Evolutionary conservation across 2,888 invertebrate species (phyloP).

Genomic region (Temnothorax ravouxi): DNA sequence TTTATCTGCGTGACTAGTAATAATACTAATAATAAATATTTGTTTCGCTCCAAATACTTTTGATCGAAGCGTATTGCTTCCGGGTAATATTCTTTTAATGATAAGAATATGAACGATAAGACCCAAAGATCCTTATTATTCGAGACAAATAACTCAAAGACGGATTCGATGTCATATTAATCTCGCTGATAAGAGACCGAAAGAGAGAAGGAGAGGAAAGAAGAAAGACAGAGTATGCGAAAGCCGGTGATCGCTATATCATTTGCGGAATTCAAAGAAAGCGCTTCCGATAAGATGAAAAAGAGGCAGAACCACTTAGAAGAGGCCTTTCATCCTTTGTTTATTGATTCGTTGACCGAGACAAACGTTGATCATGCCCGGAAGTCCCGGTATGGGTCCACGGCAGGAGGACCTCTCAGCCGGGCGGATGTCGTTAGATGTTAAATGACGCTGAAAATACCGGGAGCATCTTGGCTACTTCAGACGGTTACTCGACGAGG

Average conservation of each 20-base stretch:
- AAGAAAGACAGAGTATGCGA: background rate
- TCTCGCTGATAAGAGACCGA: background rate
- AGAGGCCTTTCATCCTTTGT: constrained; percentile 46
- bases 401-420: constrained; percentile 42
- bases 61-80: background rate
- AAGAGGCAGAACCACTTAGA: constrained; percentile 18
- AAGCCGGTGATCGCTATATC: constrained; percentile 29
- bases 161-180: constrained; percentile 20
- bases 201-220: background rate
- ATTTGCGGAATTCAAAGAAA: constrained; percentile 47
- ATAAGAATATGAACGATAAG: background rate
- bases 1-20: background rate
- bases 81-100: background rate
- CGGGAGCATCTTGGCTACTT: constrained; percentile 31
- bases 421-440: constrained; percentile 55
- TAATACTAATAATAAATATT: constrained; percentile 24
- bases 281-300: constrained; percentile 20
- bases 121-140: background rate
- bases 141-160: background rate
- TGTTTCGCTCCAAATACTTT: background rate
- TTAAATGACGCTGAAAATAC: constrained; percentile 66
- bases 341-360: constrained; percentile 58
- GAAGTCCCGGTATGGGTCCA: constrained; percentile 31
- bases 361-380: constrained; percentile 42
- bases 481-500: constrained; percentile 27